These are phyloP conservation scores for Urocynchramus pylzowi DNA, from an alignment of 2,113 vertebrate species.

Conservation along the genomic window DNA sequence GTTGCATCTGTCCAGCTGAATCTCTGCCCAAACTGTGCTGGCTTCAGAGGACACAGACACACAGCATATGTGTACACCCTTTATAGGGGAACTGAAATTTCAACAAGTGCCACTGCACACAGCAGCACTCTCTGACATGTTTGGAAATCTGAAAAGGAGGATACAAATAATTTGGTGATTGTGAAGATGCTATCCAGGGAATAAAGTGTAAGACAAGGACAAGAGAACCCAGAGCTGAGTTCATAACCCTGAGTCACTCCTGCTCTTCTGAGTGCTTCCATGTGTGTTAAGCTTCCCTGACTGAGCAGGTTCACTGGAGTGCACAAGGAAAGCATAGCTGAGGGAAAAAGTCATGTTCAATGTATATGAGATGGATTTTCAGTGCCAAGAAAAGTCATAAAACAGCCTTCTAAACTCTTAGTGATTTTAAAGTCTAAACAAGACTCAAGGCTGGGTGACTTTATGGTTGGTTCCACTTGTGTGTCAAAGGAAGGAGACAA, in stretches of 20 bases:
- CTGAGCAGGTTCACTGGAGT: neutral
- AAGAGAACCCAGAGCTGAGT: neutral
- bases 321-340: neutral
- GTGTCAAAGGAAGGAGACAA: neutral
- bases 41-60: neutral
- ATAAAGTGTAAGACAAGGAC: neutral
- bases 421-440: neutral
- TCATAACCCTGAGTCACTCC: neutral
- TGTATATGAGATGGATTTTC: neutral
- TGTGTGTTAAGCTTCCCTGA: neutral
- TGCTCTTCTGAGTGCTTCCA: neutral
- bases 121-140: neutral
- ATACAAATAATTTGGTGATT: rapidly evolving
- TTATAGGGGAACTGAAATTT: neutral
- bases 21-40: neutral
- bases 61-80: rapidly evolving
- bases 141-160: neutral
- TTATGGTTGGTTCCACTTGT: neutral
- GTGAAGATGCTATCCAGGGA: neutral
- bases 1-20: neutral
- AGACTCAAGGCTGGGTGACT: neutral
- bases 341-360: neutral
- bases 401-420: neutral
- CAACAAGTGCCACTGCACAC: neutral
- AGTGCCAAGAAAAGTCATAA: neutral